Base-by-base conservation (phyloP, 2,888 invertebrate species). In the Polymixis lichenea region DNA sequence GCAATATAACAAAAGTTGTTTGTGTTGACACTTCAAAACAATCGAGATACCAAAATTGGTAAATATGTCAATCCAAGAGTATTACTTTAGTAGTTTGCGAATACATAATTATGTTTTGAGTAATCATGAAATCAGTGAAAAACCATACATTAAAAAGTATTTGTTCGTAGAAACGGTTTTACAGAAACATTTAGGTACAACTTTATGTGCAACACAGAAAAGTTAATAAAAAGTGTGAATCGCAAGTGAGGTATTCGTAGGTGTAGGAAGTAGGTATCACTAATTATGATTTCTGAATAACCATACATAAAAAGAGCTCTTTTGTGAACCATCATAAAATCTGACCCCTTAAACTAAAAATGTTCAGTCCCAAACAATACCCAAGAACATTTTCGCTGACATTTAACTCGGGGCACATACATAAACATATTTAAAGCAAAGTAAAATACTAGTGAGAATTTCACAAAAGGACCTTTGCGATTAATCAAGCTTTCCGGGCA, bases 401-500 rank as follows among this genome's bases (percentile, higher is more conserved):
- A 68, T 62, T 71, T 71, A 70, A 82, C 77, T 81, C 70, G 67
- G 75, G 77, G 82, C 80, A 83, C 78, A 81, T 70, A 79, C 78
- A 70, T 83, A 60, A 62, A 79, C 73, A 75, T 71, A 71, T 71
- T 79, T 79, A 81, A 82, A 86, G 80, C 80, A 80, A 79, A 85
- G 80, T 85, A 77, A 75, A 85, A 86, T 80, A 68, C 83, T 83
- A 83, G 73, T 82, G 78, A 78, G 77, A 78, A 83, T 74, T 83
- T 83, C 78, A 86, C 82, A 83, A 87, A 87, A 86, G 88, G 78
- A 80, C 82, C 74, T 80, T 80, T 86, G 86, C 81, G 56, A 87
- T 87, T 87, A 87, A 87, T 87, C 83, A 87, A 85, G 77, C 67
- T 86, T 84, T 75, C 75, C 83, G 78, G 67, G 70, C 78, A 84